Conservation (phyloP, 2,888 invertebrate genomes). For the Tenthredo scrophulariae region DNA sequence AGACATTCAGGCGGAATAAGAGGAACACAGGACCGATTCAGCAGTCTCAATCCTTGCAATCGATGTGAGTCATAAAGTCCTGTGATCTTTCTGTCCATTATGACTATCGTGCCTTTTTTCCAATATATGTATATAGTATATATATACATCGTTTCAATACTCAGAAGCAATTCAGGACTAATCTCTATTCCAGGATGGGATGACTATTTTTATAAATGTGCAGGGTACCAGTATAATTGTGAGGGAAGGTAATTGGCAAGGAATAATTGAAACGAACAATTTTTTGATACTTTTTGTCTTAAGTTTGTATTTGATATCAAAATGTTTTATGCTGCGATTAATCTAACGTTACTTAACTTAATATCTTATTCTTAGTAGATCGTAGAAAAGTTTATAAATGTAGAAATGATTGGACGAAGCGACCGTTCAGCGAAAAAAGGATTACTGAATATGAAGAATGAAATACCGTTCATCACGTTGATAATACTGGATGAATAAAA, state of each 20-base stretch:
- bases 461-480: background rate
- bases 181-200: too few relatives aligned
- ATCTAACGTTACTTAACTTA: too few relatives aligned
- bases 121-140: too few relatives aligned
- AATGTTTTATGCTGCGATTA: background rate
- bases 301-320: too few relatives aligned
- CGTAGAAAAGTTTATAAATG: background rate
- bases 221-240: background rate
- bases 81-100: background rate
- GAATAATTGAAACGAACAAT: too few relatives aligned
- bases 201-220: background rate
- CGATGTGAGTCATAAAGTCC: conserved; percentile 3
- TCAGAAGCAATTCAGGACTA: background rate
- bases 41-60: background rate
- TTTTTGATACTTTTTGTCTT: too few relatives aligned
- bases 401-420: too few relatives aligned
- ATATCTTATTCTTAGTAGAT: background rate
- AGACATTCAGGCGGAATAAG: too few relatives aligned
- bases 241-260: too few relatives aligned
- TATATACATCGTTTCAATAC: too few relatives aligned
- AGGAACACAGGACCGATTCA: background rate
- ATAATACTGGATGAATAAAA: too few relatives aligned
- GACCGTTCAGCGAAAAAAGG: background rate
- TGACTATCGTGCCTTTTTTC: background rate
- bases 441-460: background rate